These are phyloP conservation scores for Procambarus virginalis DNA, from an alignment of 1,140 invertebrate species.

Conservation along the genomic window DNA sequence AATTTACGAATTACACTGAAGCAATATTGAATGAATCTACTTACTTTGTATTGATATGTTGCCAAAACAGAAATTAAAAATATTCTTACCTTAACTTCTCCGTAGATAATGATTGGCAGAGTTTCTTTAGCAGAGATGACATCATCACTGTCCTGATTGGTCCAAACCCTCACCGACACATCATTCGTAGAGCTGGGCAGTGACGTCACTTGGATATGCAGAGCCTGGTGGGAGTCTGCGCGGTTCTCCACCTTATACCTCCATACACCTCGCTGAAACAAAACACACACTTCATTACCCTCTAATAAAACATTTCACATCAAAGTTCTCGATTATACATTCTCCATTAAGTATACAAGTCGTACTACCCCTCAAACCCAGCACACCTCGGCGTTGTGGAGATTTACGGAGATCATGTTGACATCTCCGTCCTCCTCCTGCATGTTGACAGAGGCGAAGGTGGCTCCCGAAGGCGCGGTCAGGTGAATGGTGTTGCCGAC, in stretches of 20 bases:
- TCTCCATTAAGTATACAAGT: too few species aligned
- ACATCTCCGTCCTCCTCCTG: slow-evolving; percentile 70
- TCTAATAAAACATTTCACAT: too few species aligned
- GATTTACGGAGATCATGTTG: slow-evolving; percentile 69
- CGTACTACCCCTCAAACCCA: too few species aligned
- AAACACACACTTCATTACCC: background rate
- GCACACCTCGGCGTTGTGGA: slow-evolving; percentile 64
- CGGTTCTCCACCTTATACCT: slow-evolving; percentile 69
- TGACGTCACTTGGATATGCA: slow-evolving; percentile 68
- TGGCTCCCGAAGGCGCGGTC: slow-evolving; percentile 58
- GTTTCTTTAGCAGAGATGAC: slow-evolving; percentile 38
- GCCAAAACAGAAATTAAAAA: too few species aligned
- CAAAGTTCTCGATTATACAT: too few species aligned
- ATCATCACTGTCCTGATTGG: slow-evolving; percentile 51
- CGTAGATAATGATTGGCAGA: slow-evolving; percentile 71
- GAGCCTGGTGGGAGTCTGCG: slow-evolving; percentile 69
- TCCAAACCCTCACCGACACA: slow-evolving; percentile 67
- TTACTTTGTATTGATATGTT: too few species aligned
- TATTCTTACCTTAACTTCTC: slow-evolving; percentile 70
- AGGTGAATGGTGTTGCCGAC: slow-evolving; percentile 66
- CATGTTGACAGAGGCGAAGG: slow-evolving; percentile 67
- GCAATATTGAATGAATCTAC: too few species aligned
- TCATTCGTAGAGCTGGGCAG: slow-evolving; percentile 56
- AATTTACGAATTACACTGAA: too few species aligned
- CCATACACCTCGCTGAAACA: slow-evolving; percentile 68